Evolutionary conservation across 2,113 vertebrate species (phyloP).

Genomic region (Ploceus nigricollis): DNA sequence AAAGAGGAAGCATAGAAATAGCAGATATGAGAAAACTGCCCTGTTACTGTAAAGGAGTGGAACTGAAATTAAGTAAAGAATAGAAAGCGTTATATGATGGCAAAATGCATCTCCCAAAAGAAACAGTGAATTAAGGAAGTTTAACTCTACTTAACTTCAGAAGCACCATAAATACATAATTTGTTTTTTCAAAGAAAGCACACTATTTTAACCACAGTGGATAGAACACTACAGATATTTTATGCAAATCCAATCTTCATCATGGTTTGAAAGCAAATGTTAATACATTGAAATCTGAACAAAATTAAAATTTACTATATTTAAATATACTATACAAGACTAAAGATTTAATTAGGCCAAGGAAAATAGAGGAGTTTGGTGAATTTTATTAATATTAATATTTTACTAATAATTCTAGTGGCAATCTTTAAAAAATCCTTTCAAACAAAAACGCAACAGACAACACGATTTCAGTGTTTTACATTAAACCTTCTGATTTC

Average conservation of each 20-base stretch:
- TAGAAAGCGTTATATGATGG: background rate
- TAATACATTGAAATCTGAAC: background rate
- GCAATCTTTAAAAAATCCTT: background rate
- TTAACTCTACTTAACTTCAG: background rate
- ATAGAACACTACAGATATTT: background rate
- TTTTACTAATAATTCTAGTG: background rate
- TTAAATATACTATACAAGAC: background rate
- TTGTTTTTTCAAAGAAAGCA: background rate
- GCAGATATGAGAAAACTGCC: background rate
- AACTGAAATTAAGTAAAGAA: background rate
- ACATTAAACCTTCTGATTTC: background rate
- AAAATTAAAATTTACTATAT: background rate
- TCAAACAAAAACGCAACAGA: background rate
- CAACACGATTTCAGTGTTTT: background rate
- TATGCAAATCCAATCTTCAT: fast-evolving
- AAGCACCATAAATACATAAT: background rate
- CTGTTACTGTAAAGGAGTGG: background rate
- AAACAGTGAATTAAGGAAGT: background rate
- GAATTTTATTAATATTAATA: background rate
- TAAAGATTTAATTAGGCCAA: background rate
- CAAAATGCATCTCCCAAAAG: background rate
- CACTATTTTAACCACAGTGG: background rate
- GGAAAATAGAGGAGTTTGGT: background rate
- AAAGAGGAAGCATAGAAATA: background rate
- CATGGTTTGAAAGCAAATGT: background rate